Conservation (phyloP, 2,113 vertebrate genomes). For the Neomonachus schauinslandi region DNA sequence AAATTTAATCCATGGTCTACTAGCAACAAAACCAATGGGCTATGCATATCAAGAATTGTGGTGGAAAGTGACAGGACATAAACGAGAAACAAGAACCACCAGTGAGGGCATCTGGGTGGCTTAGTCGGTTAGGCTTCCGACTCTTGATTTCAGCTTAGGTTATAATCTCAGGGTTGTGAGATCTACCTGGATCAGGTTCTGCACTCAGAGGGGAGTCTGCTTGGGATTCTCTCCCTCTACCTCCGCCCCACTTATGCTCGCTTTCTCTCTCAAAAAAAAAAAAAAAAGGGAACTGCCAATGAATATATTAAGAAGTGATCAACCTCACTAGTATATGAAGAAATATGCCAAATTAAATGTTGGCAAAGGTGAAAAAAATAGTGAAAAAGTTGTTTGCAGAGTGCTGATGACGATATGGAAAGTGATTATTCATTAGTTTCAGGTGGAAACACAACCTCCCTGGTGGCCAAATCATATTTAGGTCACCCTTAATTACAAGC, state of each 20-base stretch:
- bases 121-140: not conserved
- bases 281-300: not conserved
- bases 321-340: not conserved
- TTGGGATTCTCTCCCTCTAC: not conserved
- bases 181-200: not conserved
- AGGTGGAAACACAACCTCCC: not conserved
- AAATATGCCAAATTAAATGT: slow-evolving; percentile 14
- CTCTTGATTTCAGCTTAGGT: not conserved
- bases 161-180: not conserved
- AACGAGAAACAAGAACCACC: not conserved
- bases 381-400: not conserved
- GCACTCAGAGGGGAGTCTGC: not conserved
- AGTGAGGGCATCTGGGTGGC: not conserved
- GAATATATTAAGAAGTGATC: not conserved
- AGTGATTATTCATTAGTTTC: not conserved
- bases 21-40: not conserved
- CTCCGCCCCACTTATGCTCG: not conserved
- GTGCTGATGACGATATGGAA: not conserved
- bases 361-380: not conserved
- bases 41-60: not conserved
- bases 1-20: not conserved
- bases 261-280: not conserved
- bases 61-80: not conserved
- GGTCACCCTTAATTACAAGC: slow-evolving; percentile 36
- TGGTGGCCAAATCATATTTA: not conserved